Evolutionary conservation across 1,140 invertebrate species (phyloP).

Genomic region (Bombus sylvicola): DNA sequence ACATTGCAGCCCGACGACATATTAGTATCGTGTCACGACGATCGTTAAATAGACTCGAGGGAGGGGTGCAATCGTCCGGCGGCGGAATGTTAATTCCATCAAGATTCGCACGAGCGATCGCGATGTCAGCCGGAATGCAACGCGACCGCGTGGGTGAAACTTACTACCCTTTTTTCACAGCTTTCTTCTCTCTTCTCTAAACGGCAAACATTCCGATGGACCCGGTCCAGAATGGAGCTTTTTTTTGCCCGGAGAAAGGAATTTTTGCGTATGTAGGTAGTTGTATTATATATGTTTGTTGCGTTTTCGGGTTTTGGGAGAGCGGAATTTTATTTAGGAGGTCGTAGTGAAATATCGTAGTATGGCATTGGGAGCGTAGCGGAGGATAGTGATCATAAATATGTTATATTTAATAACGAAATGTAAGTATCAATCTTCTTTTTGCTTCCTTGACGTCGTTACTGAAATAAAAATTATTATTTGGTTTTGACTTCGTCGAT

Average conservation of each 20-base stretch:
- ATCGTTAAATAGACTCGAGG: slow-evolving; percentile 69
- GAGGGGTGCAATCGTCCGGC: slow-evolving; percentile 34
- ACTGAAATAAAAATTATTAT: no score
- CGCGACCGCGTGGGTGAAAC: slow-evolving; percentile 48
- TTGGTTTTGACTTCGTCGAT: no score
- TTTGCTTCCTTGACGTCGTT: no score
- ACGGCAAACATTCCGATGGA: neutral
- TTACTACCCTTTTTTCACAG: neutral
- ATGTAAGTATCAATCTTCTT: no score
- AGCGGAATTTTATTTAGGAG: neutral
- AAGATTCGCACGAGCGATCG: slow-evolving; percentile 31
- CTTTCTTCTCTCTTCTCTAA: neutral
- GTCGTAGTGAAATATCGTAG: neutral
- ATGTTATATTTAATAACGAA: no score
- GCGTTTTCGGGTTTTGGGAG: no score
- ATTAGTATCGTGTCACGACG: slow-evolving; percentile 77
- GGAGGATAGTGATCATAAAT: no score
- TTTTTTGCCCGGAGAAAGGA: neutral
- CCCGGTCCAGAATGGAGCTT: neutral
- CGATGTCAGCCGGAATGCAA: slow-evolving; percentile 36
- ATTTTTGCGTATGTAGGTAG: neutral
- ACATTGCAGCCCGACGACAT: slow-evolving; percentile 69
- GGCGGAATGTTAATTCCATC: slow-evolving; percentile 76
- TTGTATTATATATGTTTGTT: neutral
- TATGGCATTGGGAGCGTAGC: no score